Conservation (phyloP, 1,140 invertebrate genomes). For the Amphibalanus amphitrite region DNA sequence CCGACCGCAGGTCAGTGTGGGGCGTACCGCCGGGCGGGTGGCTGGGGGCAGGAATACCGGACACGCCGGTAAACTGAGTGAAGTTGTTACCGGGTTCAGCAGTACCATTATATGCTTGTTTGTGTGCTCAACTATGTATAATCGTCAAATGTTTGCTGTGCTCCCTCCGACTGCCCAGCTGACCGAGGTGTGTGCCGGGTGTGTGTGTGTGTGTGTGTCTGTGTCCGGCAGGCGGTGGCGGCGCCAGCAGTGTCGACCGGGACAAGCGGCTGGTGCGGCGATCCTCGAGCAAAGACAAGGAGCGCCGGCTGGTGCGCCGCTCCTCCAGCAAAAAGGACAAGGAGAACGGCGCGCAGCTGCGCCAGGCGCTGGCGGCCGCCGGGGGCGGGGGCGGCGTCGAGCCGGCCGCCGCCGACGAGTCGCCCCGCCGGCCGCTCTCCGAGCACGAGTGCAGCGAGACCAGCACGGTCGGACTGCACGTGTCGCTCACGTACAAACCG, state of each 20-base stretch:
- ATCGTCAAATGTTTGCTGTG: constrained; percentile 5
- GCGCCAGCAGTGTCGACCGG: constrained; percentile 46
- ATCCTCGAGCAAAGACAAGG: constrained; percentile 44
- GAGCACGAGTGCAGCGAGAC: constrained; percentile 36
- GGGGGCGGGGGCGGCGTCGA: constrained; percentile 15
- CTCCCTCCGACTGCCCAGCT: background rate
- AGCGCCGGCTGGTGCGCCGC: constrained; percentile 38
- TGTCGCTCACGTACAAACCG: constrained; percentile 43
- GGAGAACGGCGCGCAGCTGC: constrained; percentile 22
- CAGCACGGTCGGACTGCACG: constrained; percentile 41
- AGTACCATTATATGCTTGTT: background rate
- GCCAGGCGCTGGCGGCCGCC: constrained; percentile 11
- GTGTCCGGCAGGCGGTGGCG: constrained; percentile 33
- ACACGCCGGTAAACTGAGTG: background rate
- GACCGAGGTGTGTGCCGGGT: background rate
- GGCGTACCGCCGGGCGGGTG: constrained; percentile 3
- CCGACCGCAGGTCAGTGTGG: background rate
- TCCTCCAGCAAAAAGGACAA: constrained; percentile 39
- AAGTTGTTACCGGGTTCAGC: background rate
- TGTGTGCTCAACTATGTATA: background rate
- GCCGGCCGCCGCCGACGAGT: constrained; percentile 13
- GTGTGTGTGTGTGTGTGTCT: constrained; percentile 4
- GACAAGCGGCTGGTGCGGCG: constrained; percentile 42
- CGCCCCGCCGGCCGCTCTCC: constrained; percentile 22
- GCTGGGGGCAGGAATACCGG: background rate